These are phyloP conservation scores for Glossophaga mutica DNA, from an alignment of 2,797 vertebrate genomes.

Conservation along the genomic window DNA sequence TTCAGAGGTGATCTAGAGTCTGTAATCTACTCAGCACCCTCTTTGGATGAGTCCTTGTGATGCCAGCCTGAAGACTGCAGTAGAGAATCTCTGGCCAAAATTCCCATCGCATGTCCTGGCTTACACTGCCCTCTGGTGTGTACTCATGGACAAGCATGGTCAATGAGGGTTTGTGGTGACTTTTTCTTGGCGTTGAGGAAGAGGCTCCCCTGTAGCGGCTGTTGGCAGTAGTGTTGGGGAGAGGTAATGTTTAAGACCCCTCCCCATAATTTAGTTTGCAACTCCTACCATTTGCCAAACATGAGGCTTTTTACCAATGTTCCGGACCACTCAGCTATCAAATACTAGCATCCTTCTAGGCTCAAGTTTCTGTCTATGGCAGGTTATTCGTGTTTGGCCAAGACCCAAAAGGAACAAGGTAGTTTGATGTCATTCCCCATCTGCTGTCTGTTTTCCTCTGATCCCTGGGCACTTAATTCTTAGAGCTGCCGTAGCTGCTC, in stretches of 20 bases:
- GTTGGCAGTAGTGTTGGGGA: not conserved
- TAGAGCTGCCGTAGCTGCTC: not conserved
- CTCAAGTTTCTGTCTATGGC: not conserved
- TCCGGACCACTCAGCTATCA: not conserved
- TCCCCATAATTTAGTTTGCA: not conserved
- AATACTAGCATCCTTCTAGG: not conserved
- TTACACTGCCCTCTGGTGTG: slow-evolving; percentile 69
- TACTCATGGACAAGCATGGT: not conserved
- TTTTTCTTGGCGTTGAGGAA: slow-evolving; percentile 41
- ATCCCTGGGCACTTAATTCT: not conserved
- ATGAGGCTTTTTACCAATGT: not conserved
- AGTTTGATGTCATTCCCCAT: not conserved
- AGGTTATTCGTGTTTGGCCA: not conserved
- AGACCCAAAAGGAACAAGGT: not conserved
- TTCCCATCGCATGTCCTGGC: not conserved
- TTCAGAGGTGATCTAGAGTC: not conserved
- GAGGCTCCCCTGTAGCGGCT: not conserved
- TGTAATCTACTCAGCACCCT: not conserved
- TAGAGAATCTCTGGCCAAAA: accelerated
- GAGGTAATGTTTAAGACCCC: not conserved
- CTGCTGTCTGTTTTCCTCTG: not conserved
- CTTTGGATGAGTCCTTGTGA: not conserved
- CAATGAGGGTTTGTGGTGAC: not conserved
- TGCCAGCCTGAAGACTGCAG: no score
- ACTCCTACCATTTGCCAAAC: not conserved